phyloP scores from a whole-genome alignment of 2,888 invertebrate species.

The Vesta saturnalis region DNA sequence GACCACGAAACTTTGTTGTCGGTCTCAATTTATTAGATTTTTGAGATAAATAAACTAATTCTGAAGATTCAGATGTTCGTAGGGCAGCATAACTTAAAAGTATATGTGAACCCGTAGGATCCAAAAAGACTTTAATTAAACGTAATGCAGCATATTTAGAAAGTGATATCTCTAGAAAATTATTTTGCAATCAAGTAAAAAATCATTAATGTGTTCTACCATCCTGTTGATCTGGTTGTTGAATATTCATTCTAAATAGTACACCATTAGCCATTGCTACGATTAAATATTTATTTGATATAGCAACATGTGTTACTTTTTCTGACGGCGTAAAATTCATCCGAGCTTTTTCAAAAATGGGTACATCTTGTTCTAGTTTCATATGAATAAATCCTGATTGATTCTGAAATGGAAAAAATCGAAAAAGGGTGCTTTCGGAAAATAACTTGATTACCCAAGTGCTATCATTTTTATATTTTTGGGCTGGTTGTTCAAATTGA shows the following conservation, averaged over 20 bases:
- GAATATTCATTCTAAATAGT: constrained; percentile 83
- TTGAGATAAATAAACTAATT: constrained; percentile 82
- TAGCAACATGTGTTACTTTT: constrained; percentile 81
- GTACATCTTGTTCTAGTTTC: constrained; percentile 76
- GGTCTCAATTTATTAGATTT: constrained; percentile 79
- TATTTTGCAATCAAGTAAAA: constrained; percentile 15
- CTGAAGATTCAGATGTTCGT: constrained; percentile 69
- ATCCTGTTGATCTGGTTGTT: constrained; percentile 79
- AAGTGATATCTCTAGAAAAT: constrained; percentile 75
- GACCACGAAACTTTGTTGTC: constrained; percentile 73
- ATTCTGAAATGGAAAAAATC: constrained; percentile 52
- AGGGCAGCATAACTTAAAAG: constrained; percentile 78
- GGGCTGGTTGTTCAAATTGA: constrained; percentile 84
- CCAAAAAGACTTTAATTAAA: constrained; percentile 78
- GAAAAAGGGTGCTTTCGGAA: background rate
- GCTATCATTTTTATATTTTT: constrained; percentile 62
- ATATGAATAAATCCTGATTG: constrained; percentile 68
- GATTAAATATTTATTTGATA: constrained; percentile 84
- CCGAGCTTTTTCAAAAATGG: constrained; percentile 88
- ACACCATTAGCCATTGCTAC: constrained; percentile 86
- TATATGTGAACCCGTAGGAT: constrained; percentile 88
- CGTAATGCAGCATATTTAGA: constrained; percentile 72
- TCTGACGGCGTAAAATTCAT: constrained; percentile 83
- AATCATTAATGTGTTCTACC: constrained; percentile 64
- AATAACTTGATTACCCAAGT: constrained; percentile 36